Conservation (phyloP, 2,113 vertebrate species). For the Zosterops japonicus region DNA sequence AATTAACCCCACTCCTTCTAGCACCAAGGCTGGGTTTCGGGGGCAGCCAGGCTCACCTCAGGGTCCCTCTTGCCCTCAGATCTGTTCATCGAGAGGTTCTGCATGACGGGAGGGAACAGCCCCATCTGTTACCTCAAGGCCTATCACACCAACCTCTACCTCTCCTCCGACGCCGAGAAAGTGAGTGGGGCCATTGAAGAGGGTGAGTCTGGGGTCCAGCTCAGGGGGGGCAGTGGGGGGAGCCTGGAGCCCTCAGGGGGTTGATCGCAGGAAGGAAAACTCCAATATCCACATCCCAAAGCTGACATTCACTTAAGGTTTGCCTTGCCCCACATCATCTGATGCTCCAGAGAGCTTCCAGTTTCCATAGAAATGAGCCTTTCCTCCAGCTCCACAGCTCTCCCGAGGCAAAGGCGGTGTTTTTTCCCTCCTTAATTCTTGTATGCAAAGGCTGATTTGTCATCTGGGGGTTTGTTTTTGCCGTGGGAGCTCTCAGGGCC, state of each 20-base stretch:
- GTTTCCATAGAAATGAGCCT: conserved; percentile 13
- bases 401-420: background rate
- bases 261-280: background rate
- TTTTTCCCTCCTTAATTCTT: background rate
- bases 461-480: background rate
- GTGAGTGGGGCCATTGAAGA: conserved; percentile 91
- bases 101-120: conserved; percentile 95
- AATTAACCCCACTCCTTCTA: too few relatives aligned
- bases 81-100: conserved; percentile 93
- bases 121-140: conserved; percentile 94
- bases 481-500: background rate
- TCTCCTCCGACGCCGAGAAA: conserved; percentile 89
- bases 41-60: fast-evolving
- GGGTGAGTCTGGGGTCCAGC: conserved; percentile 76
- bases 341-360: background rate
- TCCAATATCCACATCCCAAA: background rate
- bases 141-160: conserved; percentile 94
- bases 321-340: background rate
- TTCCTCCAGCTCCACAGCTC: background rate
- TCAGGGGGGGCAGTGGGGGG: background rate
- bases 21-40: background rate
- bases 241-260: background rate
- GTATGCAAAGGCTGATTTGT: background rate
- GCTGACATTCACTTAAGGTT: fast-evolving
- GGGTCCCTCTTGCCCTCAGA: conserved; percentile 67